Evolutionary conservation across 2,888 invertebrate species (phyloP), one percentile per base, ranked within the genome.

Genomic region (Augochlorella aurata): DNA sequence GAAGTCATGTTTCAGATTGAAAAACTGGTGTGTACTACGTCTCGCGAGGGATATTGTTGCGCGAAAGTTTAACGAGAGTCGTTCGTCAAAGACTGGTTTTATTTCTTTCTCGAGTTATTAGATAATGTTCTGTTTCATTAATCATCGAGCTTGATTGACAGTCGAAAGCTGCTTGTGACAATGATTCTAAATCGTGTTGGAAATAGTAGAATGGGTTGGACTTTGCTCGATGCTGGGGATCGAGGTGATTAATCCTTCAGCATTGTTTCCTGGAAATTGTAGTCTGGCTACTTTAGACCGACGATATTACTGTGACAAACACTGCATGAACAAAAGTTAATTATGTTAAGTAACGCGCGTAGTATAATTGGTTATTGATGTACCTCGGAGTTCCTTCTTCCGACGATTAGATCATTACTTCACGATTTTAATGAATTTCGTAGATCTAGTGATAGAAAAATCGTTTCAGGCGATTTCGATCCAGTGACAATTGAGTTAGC

Each of bases 21-120:
- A 58, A 54, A 58, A 24, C 5, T 24, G 24, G 58, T 58, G 4
- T 58, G 12, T 14, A 21, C 68, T 5, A 38, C 38, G 38, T 7
- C 5, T 54, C 54, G 52, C 54, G 38, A 4, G 50, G 68, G 38
- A 21, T 45, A n/a, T 45, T 45, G 44, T 49, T 29, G 24, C 66
- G 74, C 16, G 45, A 18, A 71, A 74, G 74, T 81, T 83, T 83
- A 81, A 77, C 77, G 47, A 9, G 24, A 24, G 58, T 24, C 58
- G 58, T 24, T 14, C 24, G 24, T 58, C 58, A 24, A 12, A 14
- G 58, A 58, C 24, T 24, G 58, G 58, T 24, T 24, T 24, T 24
- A 58, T 14, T 58, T 24, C 24, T 21, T 21, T 58, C 24, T 58
- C 24, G 21, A 21, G 58, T 58, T 24, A 14, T 4, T 5, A 24